Conservation (phyloP, 2,888 invertebrate genomes). For the Odontothrips loti region DNA sequence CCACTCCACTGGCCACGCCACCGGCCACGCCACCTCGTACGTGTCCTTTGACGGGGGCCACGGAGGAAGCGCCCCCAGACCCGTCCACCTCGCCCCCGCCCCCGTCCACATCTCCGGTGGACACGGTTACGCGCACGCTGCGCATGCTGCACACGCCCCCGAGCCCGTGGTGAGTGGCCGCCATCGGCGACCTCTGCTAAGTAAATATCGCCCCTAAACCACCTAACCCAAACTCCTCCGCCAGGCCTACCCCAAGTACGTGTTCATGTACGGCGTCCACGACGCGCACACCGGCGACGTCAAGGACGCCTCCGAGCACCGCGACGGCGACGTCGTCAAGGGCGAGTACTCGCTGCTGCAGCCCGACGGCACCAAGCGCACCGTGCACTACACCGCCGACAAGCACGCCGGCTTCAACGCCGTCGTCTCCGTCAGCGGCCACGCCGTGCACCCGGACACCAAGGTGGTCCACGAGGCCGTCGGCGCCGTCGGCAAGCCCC, state of each 20-base stretch:
- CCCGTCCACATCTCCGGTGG: not conserved
- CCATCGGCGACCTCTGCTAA: not conserved
- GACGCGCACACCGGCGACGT: too few relatives aligned
- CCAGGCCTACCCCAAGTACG: constrained; percentile 12
- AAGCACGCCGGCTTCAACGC: constrained; percentile 18
- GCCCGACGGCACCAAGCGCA: constrained; percentile 57
- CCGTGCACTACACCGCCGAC: constrained; percentile 55
- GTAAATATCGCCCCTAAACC: not conserved
- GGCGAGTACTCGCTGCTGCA: too few relatives aligned
- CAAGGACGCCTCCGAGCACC: too few relatives aligned
- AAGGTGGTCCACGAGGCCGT: constrained; percentile 2
- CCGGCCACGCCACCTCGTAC: not conserved
- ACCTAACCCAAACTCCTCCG: not conserved
- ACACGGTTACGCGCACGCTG: not conserved
- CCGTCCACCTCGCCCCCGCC: not conserved
- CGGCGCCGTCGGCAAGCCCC: not conserved
- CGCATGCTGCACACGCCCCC: not conserved
- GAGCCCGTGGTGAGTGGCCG: not conserved
- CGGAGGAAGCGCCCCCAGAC: not conserved
- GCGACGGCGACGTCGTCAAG: too few relatives aligned
- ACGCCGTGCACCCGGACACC: not conserved
- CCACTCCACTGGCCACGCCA: not conserved
- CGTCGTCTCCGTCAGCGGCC: constrained; percentile 13
- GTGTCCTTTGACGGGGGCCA: not conserved
- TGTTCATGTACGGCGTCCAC: constrained; percentile 19